These are phyloP conservation scores for Hylomyscus alleni DNA, from an alignment of 2,797 vertebrate species.

Conservation along the genomic window DNA sequence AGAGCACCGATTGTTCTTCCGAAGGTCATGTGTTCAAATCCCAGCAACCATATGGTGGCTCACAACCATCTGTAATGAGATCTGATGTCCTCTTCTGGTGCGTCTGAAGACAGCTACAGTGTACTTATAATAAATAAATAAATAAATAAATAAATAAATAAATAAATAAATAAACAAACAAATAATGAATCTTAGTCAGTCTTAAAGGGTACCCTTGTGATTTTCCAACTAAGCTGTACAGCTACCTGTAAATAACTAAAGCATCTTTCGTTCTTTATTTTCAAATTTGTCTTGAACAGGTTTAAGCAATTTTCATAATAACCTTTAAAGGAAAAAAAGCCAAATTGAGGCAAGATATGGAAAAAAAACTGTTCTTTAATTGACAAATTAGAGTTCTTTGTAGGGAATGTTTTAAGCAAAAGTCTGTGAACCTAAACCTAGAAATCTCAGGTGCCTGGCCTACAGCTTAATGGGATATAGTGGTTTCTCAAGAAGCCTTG, in stretches of 20 bases:
- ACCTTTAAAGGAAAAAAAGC: neutral
- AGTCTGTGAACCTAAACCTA: neutral
- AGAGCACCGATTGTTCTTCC: too few species aligned
- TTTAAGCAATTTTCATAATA: conserved; percentile 2
- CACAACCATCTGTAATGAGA: too few species aligned
- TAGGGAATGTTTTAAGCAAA: neutral
- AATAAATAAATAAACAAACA: too few species aligned
- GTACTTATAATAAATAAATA: too few species aligned
- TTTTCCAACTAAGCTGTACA: neutral
- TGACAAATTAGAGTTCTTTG: neutral
- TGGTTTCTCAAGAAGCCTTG: conserved; percentile 10
- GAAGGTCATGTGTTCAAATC: too few species aligned
- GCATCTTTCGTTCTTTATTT: neutral
- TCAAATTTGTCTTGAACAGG: neutral
- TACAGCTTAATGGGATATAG: neutral
- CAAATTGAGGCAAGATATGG: neutral
- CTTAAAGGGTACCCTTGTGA: neutral
- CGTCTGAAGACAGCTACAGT: too few species aligned
- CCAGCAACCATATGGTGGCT: too few species aligned
- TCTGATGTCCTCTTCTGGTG: too few species aligned
- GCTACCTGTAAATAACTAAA: neutral
- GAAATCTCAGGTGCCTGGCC: neutral
- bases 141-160: too few species aligned
- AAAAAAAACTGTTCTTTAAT: conserved; percentile 33
- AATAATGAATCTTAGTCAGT: neutral